These are phyloP conservation scores for Colossoma macropomum DNA, from an alignment of 2,113 vertebrate genomes.

Conservation along the genomic window DNA sequence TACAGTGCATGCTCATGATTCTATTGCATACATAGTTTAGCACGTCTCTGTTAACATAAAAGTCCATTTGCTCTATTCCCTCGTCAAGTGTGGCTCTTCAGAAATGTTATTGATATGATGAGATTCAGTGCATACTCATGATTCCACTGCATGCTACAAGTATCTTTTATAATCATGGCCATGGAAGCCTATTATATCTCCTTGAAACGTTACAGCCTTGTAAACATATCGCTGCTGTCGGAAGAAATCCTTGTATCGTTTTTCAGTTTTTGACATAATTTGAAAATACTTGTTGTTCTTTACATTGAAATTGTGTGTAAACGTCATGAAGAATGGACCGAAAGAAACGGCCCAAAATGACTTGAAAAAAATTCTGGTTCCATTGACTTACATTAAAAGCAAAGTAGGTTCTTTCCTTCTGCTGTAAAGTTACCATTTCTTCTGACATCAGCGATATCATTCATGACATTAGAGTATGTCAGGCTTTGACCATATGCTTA, in stretches of 20 bases:
- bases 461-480: background rate
- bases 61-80: background rate
- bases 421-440: no score
- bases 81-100: background rate
- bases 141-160: background rate
- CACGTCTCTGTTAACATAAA: slow-evolving; percentile 26
- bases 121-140: background rate
- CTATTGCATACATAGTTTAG: background rate
- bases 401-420: no score
- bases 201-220: no score
- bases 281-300: no score
- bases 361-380: no score
- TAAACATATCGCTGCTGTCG: no score
- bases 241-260: no score
- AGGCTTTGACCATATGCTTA: slow-evolving; percentile 40
- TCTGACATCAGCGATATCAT: slow-evolving; percentile 2
- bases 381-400: no score
- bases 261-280: no score
- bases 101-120: background rate
- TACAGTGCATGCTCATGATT: background rate
- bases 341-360: no score
- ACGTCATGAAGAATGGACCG: no score
- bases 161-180: background rate
- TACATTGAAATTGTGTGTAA: no score
- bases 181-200: background rate